phyloP scores from a whole-genome alignment of 2,888 invertebrate species.

The Helicoverpa assulta region DNA sequence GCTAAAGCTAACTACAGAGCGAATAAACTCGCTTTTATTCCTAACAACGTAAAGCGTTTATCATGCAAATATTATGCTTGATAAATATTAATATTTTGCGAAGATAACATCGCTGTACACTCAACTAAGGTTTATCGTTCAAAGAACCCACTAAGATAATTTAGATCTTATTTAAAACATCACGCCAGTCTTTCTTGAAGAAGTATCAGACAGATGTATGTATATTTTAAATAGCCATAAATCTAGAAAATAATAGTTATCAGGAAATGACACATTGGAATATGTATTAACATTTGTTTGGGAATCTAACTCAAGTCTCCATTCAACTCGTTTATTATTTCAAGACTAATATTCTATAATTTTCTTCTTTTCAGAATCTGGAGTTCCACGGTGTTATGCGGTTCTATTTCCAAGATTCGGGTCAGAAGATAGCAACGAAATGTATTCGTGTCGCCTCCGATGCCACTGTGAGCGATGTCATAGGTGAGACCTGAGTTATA shows the following conservation, averaged over 20 bases:
- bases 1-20: slow-evolving; percentile 32
- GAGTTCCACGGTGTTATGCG: slow-evolving; percentile 99
- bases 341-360: slow-evolving; percentile 7
- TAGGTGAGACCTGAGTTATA: slow-evolving; percentile 89
- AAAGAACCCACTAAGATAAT: slow-evolving; percentile 61
- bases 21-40: slow-evolving; percentile 24
- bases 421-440: slow-evolving; percentile 99
- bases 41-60: slow-evolving; percentile 34
- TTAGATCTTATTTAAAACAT: slow-evolving; percentile 46
- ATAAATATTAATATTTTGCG: slow-evolving; percentile 53
- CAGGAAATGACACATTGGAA: no score
- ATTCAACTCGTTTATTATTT: neutral
- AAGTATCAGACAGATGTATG: neutral
- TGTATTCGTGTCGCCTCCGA: slow-evolving; percentile 99
- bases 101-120: slow-evolving; percentile 53
- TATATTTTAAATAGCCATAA: no score
- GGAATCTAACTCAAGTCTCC: no score
- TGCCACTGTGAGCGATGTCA: slow-evolving; percentile 98
- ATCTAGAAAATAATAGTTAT: no score
- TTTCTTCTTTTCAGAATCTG: slow-evolving; percentile 93
- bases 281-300: no score
- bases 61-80: slow-evolving; percentile 54
- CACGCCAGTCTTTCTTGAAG: neutral
- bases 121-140: slow-evolving; percentile 48
- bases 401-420: slow-evolving; percentile 99